These are phyloP conservation scores for Xenopus borealis DNA, from an alignment of 2,113 vertebrate genomes.

Conservation along the genomic window DNA sequence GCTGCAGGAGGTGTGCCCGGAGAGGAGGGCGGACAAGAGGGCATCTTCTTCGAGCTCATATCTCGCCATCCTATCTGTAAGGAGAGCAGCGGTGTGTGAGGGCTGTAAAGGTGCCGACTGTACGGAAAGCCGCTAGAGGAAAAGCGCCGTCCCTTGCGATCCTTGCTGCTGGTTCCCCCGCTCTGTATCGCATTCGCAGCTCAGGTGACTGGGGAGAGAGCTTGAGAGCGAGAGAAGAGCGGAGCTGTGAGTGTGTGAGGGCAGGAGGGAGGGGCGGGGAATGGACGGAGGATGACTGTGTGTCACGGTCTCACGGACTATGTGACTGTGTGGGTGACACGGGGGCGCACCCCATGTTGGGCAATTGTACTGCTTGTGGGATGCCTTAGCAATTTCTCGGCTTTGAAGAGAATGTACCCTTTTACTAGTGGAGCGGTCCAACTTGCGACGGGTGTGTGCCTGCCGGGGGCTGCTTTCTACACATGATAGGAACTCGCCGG, in stretches of 20 bases:
- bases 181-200: background rate
- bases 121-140: too few species aligned
- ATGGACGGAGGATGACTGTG: background rate
- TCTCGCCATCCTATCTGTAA: constrained; percentile 79
- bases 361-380: too few species aligned
- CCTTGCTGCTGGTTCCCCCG: background rate
- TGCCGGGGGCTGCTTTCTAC: too few species aligned
- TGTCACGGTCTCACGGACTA: background rate
- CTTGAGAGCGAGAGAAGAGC: constrained; percentile 49
- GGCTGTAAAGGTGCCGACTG: constrained; percentile 16
- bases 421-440: too few species aligned
- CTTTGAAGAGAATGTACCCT: too few species aligned
- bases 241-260: constrained; percentile 32
- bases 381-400: too few species aligned
- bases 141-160: background rate
- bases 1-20: constrained; percentile 84
- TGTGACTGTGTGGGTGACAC: background rate
- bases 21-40: constrained; percentile 81
- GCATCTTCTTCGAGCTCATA: constrained; percentile 84
- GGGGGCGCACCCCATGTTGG: background rate
- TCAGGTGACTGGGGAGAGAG: background rate
- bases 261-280: constrained; percentile 8
- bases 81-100: constrained; percentile 19
- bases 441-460: too few species aligned
- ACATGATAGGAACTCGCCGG: too few species aligned